These are phyloP conservation scores for Himalopsyche anomala DNA, from an alignment of 2,888 invertebrate species.

Conservation along the genomic window DNA sequence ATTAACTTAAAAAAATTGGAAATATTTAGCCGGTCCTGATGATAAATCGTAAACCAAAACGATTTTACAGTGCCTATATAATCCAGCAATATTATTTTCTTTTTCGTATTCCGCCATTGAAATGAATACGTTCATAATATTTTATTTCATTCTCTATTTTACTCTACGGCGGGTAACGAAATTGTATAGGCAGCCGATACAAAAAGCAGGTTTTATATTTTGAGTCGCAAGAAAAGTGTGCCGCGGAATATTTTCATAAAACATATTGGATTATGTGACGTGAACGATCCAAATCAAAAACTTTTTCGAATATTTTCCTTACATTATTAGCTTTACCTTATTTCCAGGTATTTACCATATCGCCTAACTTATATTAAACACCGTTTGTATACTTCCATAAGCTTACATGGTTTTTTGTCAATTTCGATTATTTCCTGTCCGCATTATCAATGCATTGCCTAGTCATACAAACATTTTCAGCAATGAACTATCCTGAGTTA, in stretches of 20 bases:
- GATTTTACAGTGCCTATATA: too few species aligned
- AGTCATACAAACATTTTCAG: too few species aligned
- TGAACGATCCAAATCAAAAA: slow-evolving; percentile 10
- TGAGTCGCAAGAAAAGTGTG: background rate
- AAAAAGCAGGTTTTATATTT: background rate
- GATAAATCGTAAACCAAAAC: too few species aligned
- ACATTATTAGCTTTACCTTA: slow-evolving; percentile 14
- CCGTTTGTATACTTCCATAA: background rate
- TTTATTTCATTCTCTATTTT: background rate
- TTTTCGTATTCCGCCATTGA: too few species aligned
- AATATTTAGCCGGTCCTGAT: too few species aligned
- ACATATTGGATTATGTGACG: slow-evolving; percentile 28
- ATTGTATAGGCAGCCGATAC: background rate
- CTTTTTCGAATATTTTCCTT: slow-evolving; percentile 3
- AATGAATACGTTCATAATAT: background rate
- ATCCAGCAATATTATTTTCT: too few species aligned
- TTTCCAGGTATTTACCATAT: slow-evolving; percentile 13
- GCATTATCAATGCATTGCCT: too few species aligned
- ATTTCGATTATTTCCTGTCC: too few species aligned
- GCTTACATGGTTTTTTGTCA: background rate
- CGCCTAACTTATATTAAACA: background rate
- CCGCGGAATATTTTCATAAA: slow-evolving; percentile 16
- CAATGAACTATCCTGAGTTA: too few species aligned
- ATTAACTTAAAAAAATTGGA: too few species aligned
- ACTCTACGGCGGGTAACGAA: background rate